Conservation (phyloP, 2,113 vertebrate species). For the Tor tambroides region DNA sequence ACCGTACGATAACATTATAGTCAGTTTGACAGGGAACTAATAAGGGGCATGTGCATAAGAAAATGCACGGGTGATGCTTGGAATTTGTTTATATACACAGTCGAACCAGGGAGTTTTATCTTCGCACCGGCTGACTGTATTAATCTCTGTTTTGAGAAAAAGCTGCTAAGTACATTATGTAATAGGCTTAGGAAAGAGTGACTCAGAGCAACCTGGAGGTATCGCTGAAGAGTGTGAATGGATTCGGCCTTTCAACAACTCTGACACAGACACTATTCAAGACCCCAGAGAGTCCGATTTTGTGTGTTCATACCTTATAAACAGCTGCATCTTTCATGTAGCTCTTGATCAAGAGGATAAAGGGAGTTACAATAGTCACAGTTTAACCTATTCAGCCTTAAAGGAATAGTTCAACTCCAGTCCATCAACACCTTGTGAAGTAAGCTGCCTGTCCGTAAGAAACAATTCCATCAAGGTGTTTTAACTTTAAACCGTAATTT, state of each 20-base stretch:
- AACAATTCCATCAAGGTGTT: background rate
- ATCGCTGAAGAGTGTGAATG: constrained; percentile 23
- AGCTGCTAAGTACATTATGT: constrained; percentile 51
- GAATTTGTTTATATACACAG: background rate
- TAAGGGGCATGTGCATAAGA: background rate
- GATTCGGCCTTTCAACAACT: constrained; percentile 10
- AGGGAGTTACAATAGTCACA: background rate
- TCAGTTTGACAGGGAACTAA: constrained; percentile 5
- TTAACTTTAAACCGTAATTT: background rate
- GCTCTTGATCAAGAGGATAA: background rate
- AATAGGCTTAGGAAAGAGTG: constrained; percentile 53
- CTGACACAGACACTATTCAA: background rate
- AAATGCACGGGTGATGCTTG: background rate
- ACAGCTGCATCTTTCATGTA: background rate
- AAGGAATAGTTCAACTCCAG: background rate
- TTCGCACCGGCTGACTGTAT: constrained; percentile 33
- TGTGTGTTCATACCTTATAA: constrained; percentile 3
- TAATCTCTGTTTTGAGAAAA: constrained; percentile 40
- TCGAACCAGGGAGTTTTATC: background rate
- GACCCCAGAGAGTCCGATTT: background rate
- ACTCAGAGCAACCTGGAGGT: constrained; percentile 38
- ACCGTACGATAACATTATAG: constrained; percentile 20
- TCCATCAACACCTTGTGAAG: background rate
- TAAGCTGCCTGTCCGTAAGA: background rate
- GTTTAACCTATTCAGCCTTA: background rate